Evolutionary conservation across 2,113 vertebrate genomes (phyloP), one percentile per base, ranked within the genome.

Genomic region (Reinhardtius hippoglossoides): DNA sequence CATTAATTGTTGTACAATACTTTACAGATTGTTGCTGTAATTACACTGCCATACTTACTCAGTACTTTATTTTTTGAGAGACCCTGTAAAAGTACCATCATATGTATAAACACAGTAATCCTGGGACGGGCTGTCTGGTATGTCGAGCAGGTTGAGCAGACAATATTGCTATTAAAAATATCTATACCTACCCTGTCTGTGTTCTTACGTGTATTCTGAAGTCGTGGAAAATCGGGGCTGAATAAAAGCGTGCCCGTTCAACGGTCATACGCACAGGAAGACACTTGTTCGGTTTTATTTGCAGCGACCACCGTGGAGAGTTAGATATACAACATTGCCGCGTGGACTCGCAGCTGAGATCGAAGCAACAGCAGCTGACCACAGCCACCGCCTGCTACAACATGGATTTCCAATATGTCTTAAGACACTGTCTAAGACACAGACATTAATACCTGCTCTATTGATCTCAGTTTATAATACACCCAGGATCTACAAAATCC

Each of bases 371-470:
- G 55, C 42, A 50, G 67, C 61, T 27, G 68, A 69, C 67, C 71
- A 55, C 78, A 80, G 74, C 67, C 64, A 52, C 67, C 26, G 74
- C 62, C 59, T 26, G 74, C 76, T 83, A 26, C 63, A 54, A 15
- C 63, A 93, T 94, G 79, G 92, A 94, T 93, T 93, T 94, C 86
- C 91, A 89, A 92, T 94, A 91, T 27, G 70, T 77, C 82, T 82
- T 86, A 76, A 81, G 71, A 84, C 78, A 85, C 85, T 80, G 76
- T 57, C 75, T 35, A 54, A 87, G 80, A 87, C 73, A 62, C 58
- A 85, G 82, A 84, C 69, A 90, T 84, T 86, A 84, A 90, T 88
- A 82, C 54, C 3, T 2, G 15, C 69, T 62, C 15, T 77, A 86
- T 83, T 81, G 88, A 90, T 67, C 76, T 61, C 21, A 55, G 13